Evolutionary conservation across 2,113 vertebrate genomes (phyloP), one percentile per base, ranked within the genome.

Genomic region (Alosa alosa): DNA sequence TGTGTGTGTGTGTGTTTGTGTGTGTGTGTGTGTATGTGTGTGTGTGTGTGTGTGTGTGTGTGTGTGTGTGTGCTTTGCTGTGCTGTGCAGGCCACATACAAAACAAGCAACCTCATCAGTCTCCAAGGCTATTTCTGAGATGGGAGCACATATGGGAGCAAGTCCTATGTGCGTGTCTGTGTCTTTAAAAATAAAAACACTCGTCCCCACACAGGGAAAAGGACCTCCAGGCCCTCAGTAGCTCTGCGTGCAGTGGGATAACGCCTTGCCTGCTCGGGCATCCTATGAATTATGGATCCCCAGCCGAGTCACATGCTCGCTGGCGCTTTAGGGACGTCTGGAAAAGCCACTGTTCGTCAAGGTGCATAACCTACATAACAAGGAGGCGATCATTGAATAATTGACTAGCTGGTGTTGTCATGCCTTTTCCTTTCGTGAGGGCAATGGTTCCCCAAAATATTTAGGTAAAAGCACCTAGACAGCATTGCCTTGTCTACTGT

Each of bases 251-350:
- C 18, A 22, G 55, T 22, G 55, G 55, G 18, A 60, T 22, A 22
- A 60, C 22, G 55, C 50, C 50, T 52, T 17, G 15, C 55, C 18
- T 7, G 55, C 55, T 60, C 20, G 18, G 18, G 4, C 55, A 22
- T 7, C 15, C 39, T 82, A 46, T 89, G 84, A 89, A 86, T 89
- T 78, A 89, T 82, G 49, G 36, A 87, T 57, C 64, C 36, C 36
- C 22, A 60, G 55, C 44, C 45, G 31, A 83, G 25, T 64, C 81
- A 45, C 46, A 25, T 75, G 31, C 68, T 83, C 83, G 75, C 84
- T 46, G 55, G 86, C 88, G 89, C 89, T 89, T 88, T 90, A 41
- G 82, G 75, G 82, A 86, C 84, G 86, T 50, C 89, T 83, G 57
- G 78, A 84, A 60, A 60, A 60, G 55, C 55, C 20, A 1, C 55